Base-by-base conservation (phyloP, 2,797 vertebrate genomes). In the Zenarchopterus dispar region DNA sequence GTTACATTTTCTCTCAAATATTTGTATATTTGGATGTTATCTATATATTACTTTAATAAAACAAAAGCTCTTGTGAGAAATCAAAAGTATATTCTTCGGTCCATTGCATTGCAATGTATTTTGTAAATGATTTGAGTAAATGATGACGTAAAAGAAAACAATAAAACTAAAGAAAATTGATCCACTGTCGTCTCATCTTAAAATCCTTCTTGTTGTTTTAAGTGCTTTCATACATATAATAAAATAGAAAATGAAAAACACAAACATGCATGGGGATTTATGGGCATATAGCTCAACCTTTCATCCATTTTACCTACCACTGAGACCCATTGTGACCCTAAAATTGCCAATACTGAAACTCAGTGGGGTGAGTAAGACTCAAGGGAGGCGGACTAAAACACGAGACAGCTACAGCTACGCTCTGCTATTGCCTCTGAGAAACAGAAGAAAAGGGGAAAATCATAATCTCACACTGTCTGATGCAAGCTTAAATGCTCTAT, bases 401-500 rank as follows among this genome's bases (percentile, higher is more conserved):
- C 51, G 49, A 88, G 78, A 84, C 70, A 82, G 81, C 84, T 85
- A 88, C 68, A 86, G 83, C 87, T 89, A 82, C 85, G 84, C 81
- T 89, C 73, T 71, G 80, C 80, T 85, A 64, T 67, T 73, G 81
- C 78, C 76, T 90, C 74, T 49, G 75, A 87, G 80, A 88, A 84
- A 89, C 82, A 84, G 77, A 80, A 86, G 75, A 86, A 81, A 77
- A 78, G 70, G 74, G 72, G 77, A 84, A 87, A 90, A 90, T 90
- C 89, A 92, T 91, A 90, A 93, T 93, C 91, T 92, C 82, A 89
- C 75, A 78, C 88, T 85, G 90, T 92, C 91, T 93, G 92, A 94
- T 91, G 91, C 90, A 80, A 90, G 88, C 88, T 93, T 93, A 93
- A 93, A 93, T 87, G 92, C 91, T 93, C 87, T 84, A 92, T 93